phyloP scores from a whole-genome alignment of 2,113 vertebrate species.

The Callithrix jacchus region DNA sequence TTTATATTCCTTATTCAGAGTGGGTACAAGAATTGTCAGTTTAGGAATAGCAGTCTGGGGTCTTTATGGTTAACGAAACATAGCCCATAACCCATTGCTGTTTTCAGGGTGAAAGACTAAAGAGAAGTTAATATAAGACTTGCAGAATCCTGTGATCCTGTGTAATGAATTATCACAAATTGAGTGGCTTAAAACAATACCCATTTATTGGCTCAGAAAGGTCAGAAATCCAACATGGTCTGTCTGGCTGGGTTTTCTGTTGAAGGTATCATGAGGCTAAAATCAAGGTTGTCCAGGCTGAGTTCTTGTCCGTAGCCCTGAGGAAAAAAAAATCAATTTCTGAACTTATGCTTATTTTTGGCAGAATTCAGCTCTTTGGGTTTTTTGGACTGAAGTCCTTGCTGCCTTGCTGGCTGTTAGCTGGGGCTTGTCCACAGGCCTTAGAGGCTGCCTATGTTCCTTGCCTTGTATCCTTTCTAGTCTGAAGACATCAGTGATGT shows the following conservation, averaged over 20 bases:
- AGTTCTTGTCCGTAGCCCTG: not conserved
- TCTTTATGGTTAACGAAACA: not conserved
- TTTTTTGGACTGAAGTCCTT: not conserved
- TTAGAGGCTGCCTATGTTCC: not conserved
- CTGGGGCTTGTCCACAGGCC: not conserved
- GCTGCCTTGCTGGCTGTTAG: not conserved
- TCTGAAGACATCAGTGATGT: not conserved
- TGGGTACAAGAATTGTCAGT: not conserved
- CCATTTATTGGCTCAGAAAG: not conserved
- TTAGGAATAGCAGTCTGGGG: not conserved
- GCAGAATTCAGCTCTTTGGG: not conserved
- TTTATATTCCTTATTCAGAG: not conserved
- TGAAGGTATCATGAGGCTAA: not conserved
- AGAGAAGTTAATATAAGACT: not conserved
- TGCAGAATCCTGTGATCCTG: not conserved
- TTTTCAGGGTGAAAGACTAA: not conserved
- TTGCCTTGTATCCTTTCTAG: not conserved
- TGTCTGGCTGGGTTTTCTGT: not conserved
- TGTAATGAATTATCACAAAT: not conserved
- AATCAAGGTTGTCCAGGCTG: not conserved
- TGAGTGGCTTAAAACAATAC: not conserved
- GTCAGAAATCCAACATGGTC: fast-evolving
- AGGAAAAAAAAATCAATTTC: not conserved
- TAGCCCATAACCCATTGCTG: not conserved
- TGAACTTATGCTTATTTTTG: not conserved